phyloP scores from a whole-genome alignment of 2,113 vertebrate species.

The Antechinus stuartii region DNA sequence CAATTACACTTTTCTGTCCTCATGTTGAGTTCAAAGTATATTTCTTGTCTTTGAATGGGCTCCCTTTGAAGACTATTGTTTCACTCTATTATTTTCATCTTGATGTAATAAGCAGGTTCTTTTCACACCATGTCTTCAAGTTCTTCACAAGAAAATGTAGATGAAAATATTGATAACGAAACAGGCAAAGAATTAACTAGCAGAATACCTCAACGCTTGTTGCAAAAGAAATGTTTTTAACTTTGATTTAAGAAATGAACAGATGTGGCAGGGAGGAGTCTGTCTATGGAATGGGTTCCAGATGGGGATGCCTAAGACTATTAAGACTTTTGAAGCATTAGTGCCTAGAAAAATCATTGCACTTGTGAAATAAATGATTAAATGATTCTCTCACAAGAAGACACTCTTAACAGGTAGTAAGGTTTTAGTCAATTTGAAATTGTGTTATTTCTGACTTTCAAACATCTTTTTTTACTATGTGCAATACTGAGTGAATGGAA shows the following conservation, averaged over 20 bases:
- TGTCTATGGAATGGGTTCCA: background rate
- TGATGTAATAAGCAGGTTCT: conserved; percentile 52
- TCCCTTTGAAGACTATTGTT: background rate
- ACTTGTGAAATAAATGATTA: conserved; percentile 17
- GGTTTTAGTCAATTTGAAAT: background rate
- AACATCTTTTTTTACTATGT: background rate
- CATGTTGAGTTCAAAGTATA: background rate
- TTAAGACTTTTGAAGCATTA: background rate
- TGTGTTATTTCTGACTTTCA: conserved; percentile 12
- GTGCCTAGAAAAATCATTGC: conserved; percentile 37
- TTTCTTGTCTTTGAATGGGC: background rate
- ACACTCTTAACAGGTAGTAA: conserved; percentile 31
- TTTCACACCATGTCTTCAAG: conserved; percentile 27
- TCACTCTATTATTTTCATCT: background rate
- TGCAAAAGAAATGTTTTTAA: conserved; percentile 50
- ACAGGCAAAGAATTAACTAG: conserved; percentile 9
- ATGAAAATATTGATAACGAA: conserved; percentile 26
- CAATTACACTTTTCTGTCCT: conserved; percentile 8
- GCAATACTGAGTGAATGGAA: background rate
- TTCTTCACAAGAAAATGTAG: conserved; percentile 42
- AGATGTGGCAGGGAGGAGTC: background rate
- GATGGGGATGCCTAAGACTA: background rate
- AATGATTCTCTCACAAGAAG: conserved; percentile 48
- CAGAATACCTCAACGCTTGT: conserved; percentile 9
- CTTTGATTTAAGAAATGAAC: conserved; percentile 52